phyloP scores from a whole-genome alignment of 2,888 invertebrate species.

The Ellobium chinense region DNA sequence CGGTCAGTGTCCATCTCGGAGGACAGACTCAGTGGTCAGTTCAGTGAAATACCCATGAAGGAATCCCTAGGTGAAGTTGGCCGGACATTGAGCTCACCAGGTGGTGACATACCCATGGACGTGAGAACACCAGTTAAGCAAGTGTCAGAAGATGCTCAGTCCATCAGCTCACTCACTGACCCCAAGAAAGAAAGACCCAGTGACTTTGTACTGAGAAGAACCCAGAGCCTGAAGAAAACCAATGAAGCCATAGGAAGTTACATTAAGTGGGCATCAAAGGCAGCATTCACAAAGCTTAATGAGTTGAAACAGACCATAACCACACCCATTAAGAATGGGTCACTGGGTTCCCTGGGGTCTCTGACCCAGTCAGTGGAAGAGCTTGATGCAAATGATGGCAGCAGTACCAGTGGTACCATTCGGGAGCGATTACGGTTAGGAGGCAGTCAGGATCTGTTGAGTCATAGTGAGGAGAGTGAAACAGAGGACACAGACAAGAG shows the following conservation, averaged over 20 bases:
- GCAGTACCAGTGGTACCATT: slow-evolving; percentile 50
- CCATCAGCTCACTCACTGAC: slow-evolving; percentile 58
- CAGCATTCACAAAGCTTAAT: slow-evolving; percentile 69
- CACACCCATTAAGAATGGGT: slow-evolving; percentile 66
- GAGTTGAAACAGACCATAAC: slow-evolving; percentile 75
- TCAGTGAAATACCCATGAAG: slow-evolving; percentile 38
- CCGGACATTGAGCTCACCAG: slow-evolving; percentile 66
- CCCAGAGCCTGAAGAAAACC: slow-evolving; percentile 57
- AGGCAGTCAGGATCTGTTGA: slow-evolving; percentile 57
- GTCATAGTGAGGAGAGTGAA: slow-evolving; percentile 48
- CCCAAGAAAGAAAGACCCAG: slow-evolving; percentile 42
- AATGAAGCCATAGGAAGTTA: slow-evolving; percentile 70
- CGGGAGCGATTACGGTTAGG: slow-evolving; percentile 44
- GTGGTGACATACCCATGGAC: slow-evolving; percentile 50
- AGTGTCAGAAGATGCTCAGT: slow-evolving; percentile 47
- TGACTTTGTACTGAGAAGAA: slow-evolving; percentile 53
- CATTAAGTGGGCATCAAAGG: slow-evolving; percentile 66
- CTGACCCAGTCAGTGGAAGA: slow-evolving; percentile 63
- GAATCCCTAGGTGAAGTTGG: slow-evolving; percentile 60
- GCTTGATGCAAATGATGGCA: slow-evolving; percentile 56
- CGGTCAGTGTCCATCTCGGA: slow-evolving; percentile 38
- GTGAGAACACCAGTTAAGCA: slow-evolving; percentile 24
- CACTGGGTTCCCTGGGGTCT: slow-evolving; percentile 59
- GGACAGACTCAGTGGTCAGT: slow-evolving; percentile 28
- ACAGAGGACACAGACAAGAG: slow-evolving; percentile 45